Percentiles rank a stretch among this genome's conserved stretches.
Conservation (phyloP, 2,797 vertebrate genomes). For the Geotrypetes seraphini region DNA sequence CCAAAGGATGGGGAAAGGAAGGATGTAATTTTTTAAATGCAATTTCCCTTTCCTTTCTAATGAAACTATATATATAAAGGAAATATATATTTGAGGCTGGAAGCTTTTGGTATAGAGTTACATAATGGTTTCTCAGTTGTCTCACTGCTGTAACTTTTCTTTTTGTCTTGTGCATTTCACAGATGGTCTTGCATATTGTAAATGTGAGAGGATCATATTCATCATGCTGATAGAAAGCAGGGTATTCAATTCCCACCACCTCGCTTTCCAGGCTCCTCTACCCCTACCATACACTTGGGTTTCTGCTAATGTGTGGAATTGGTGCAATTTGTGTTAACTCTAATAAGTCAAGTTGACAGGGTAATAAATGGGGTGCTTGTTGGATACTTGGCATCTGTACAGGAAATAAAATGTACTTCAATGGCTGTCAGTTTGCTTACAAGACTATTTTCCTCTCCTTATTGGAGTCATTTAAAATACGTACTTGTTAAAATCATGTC, state of each 20-base stretch:
- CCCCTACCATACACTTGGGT: constrained; percentile 42
- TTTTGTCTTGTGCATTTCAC: constrained; percentile 39
- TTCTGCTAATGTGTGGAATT: constrained; percentile 42
- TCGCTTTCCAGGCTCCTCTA: constrained; percentile 18
- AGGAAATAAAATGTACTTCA: constrained; percentile 55
- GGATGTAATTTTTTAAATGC: no score
- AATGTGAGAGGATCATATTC: constrained; percentile 38
- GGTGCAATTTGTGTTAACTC: constrained; percentile 54
- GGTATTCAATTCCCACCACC: constrained; percentile 39
- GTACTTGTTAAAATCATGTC: background rate
- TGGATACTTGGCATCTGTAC: constrained; percentile 51
- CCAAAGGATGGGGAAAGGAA: no score
- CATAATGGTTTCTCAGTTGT: constrained; percentile 44
- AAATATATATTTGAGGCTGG: no score
- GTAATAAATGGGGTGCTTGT: constrained; percentile 52
- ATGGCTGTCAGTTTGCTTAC: constrained; percentile 36
- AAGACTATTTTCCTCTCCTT: constrained; percentile 7
- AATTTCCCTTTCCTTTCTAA: no score
- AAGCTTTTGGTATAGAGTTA: no score
- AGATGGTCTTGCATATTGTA: constrained; percentile 30
- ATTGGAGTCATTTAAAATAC: constrained; percentile 34
- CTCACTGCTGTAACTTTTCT: constrained; percentile 31
- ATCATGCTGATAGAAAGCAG: constrained; percentile 44
- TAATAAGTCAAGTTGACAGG: constrained; percentile 53
- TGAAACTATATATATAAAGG: no score